A percentile compares a stretch with the other conserved stretches of the same genome.
These are phyloP conservation scores for Ophraella communa DNA, from an alignment of 2,888 invertebrate genomes.

Conservation along the genomic window DNA sequence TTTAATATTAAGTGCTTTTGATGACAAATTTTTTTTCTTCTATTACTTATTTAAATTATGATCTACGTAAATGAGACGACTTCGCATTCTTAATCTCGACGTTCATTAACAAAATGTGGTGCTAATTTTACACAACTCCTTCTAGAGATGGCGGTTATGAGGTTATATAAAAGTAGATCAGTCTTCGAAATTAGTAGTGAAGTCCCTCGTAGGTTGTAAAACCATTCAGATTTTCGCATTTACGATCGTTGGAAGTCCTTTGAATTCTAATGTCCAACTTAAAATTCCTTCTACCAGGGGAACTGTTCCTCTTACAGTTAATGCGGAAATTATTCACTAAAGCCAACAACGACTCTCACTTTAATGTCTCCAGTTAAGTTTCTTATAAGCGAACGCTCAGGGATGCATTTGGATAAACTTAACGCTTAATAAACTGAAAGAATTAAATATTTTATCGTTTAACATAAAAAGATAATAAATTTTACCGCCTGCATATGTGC, in stretches of 20 bases:
- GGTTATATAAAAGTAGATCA: constrained; percentile 36
- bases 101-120: constrained; percentile 3
- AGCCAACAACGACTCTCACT: constrained; percentile 40
- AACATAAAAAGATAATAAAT: too few species aligned
- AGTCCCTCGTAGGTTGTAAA: constrained; percentile 48
- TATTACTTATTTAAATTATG: too few species aligned
- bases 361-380: constrained; percentile 37
- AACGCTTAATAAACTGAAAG: neutral
- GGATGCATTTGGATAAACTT: constrained; percentile 9
- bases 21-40: too few species aligned
- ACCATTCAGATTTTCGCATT: constrained; percentile 48
- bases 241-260: constrained; percentile 45
- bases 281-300: constrained; percentile 43
- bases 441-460: too few species aligned
- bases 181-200: constrained; percentile 43
- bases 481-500: too few species aligned
- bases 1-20: too few species aligned
- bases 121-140: neutral
- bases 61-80: neutral
- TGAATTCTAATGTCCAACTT: constrained; percentile 50
- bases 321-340: constrained; percentile 45
- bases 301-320: constrained; percentile 38
- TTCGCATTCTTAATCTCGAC: neutral
- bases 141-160: constrained; percentile 14
- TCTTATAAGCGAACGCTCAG: constrained; percentile 23